Conservation (phyloP, 2,797 vertebrate species). For the Manis pentadactyla region DNA sequence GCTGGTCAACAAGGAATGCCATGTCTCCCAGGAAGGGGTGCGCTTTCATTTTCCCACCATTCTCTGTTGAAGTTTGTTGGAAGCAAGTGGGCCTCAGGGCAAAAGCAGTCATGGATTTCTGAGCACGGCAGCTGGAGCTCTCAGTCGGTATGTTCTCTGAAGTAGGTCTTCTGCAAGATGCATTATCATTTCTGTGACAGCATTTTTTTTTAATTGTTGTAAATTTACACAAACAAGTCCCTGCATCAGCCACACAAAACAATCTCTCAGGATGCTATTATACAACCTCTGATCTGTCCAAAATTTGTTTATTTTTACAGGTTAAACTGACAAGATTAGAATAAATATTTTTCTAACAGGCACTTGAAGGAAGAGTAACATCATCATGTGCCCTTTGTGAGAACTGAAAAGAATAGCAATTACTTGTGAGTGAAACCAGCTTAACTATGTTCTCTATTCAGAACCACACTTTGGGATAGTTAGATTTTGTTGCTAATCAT, state of each 20-base stretch:
- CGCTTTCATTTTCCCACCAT: neutral
- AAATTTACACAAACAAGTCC: neutral
- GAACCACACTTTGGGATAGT: neutral
- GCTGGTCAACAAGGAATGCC: neutral
- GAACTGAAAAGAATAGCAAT: neutral
- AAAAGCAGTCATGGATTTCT: neutral
- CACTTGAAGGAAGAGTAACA: constrained; percentile 16
- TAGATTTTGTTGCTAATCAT: neutral
- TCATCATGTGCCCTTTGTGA: neutral
- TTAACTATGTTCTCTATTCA: neutral
- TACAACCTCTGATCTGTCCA: neutral
- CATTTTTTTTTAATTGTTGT: neutral
- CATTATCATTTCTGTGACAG: neutral
- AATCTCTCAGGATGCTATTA: neutral
- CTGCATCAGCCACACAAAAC: neutral
- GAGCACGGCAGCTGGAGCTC: neutral
- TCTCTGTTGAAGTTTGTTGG: neutral
- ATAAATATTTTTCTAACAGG: constrained; percentile 35
- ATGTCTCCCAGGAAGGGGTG: neutral
- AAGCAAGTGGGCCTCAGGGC: neutral
- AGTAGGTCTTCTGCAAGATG: neutral
- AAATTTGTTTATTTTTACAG: neutral
- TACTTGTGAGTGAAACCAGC: neutral
- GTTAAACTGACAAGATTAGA: neutral
- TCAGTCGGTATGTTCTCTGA: neutral